Evolutionary conservation across 2,888 invertebrate species (phyloP), one percentile per base, ranked within the genome.

Genomic region (Drosophila quasianomalipes): DNA sequence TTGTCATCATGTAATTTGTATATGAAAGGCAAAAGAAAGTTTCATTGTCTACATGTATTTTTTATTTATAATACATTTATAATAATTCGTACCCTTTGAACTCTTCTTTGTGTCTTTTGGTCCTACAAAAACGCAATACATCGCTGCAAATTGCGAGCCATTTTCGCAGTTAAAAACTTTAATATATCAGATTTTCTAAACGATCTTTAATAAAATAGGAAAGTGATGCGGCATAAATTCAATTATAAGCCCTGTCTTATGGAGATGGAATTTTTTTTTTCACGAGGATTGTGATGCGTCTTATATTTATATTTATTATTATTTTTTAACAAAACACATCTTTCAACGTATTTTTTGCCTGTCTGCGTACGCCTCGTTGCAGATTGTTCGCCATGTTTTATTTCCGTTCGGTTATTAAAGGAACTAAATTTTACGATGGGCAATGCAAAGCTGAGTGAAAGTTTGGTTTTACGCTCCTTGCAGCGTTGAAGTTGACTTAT

Each of bases 401-500:
- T 81, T 77, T 82, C 76, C 79, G 85, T 76, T 79, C 61, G 71
- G 62, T 72, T 72, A 63, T 74, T 79, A 61, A 87, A 83, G 83
- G 88, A 87, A 87, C 87, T 69, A 33, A 63, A 53, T 59, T 59
- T 49, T 55, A 60, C 28, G 31, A 16, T 37, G 39, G 22, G 12
- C 26, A 39, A 37, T 30, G 47, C 58, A 33, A 51, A 61, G 64
- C 31, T 31, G 66, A 84, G 88, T 85, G 83, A 83, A 83, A 83
- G 83, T 83, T 83, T 70, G 51, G 58, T 57, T 67, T 69, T 70
- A 67, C 70, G 69, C 85, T 87, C 83, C 83, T 87, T 85, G 79
- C 62, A 57, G 63, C 62, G 71, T 44, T 58, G 47, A 19, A 39
- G 33, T 52, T 63, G 39, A 30, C 53, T 78, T 78, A 79, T 58